Conservation (phyloP, 23 tunicate species). For the Clavelina lepadiformis region DNA sequence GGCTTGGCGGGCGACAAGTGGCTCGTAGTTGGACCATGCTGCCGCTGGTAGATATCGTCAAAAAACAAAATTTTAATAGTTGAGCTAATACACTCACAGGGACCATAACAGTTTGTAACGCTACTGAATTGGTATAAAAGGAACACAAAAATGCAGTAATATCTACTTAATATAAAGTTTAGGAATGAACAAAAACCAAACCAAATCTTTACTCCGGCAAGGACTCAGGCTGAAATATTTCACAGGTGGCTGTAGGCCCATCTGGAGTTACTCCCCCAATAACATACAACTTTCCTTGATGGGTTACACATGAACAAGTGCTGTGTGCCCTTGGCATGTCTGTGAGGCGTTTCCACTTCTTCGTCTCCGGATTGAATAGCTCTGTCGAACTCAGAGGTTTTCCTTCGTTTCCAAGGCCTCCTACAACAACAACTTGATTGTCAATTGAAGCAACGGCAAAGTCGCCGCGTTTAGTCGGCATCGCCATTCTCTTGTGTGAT, state of each 20-base stretch:
- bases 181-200: too few species aligned
- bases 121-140: too few species aligned
- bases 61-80: too few species aligned
- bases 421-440: conserved; percentile 66
- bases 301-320: conserved; percentile 27
- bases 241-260: conserved; percentile 68
- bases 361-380: conserved; percentile 65
- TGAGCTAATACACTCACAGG: too few species aligned
- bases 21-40: too few species aligned
- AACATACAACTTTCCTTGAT: conserved; percentile 57
- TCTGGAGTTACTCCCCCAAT: conserved; percentile 64
- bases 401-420: conserved; percentile 89
- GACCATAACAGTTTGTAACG: too few species aligned
- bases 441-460: conserved; percentile 52
- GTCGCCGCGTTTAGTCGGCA: conserved; percentile 91
- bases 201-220: too few species aligned
- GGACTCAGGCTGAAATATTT: conserved; percentile 32
- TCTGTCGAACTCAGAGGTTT: conserved; percentile 65
- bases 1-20: too few species aligned
- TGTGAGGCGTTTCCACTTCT: conserved; percentile 82
- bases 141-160: too few species aligned
- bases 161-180: too few species aligned
- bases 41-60: too few species aligned
- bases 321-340: conserved; percentile 58
- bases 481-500: conserved; percentile 51